phyloP scores from a whole-genome alignment of 1,140 invertebrate species.

The Zaprionus ghesquierei region DNA sequence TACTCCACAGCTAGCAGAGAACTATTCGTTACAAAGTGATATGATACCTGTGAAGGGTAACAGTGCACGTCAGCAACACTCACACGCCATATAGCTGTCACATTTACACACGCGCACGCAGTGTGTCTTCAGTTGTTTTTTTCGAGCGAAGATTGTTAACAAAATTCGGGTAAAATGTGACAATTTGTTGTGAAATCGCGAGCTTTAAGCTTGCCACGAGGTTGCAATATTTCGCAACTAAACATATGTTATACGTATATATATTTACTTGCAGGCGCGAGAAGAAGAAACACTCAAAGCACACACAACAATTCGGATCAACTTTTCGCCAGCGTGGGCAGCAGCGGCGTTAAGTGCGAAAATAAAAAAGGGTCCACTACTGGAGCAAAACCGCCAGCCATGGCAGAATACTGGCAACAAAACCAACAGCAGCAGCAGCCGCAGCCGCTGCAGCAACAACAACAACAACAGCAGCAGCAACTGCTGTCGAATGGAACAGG shows the following conservation, averaged over 20 bases:
- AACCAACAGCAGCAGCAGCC: constrained; percentile 14
- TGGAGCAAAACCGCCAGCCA: constrained; percentile 13
- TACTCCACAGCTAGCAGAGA: constrained; percentile 14
- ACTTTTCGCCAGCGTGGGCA: constrained; percentile 44
- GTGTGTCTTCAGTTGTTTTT: constrained; percentile 34
- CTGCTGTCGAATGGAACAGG: constrained; percentile 45
- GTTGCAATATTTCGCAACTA: not conserved
- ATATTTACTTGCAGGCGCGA: constrained; percentile 21
- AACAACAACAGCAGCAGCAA: constrained; percentile 7
- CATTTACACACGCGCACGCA: constrained; percentile 31
- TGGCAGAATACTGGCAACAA: constrained; percentile 70
- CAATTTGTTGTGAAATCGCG: constrained; percentile 47
- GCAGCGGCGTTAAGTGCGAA: constrained; percentile 1
- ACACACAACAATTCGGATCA: constrained; percentile 22
- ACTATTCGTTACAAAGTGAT: constrained; percentile 3
- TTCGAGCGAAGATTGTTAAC: constrained; percentile 38
- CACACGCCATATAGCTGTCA: constrained; percentile 22
- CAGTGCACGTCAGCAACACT: constrained; percentile 45
- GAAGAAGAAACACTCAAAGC: constrained; percentile 2
- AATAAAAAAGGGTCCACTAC: constrained; percentile 14
- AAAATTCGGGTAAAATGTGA: constrained; percentile 49
- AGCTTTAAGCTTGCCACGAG: not conserved
- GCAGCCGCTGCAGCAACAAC: constrained; percentile 15
- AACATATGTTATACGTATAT: constrained; percentile 1
- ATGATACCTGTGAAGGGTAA: constrained; percentile 22